Conservation (phyloP, 2,888 invertebrate species). For the Parnassius glacialis region DNA sequence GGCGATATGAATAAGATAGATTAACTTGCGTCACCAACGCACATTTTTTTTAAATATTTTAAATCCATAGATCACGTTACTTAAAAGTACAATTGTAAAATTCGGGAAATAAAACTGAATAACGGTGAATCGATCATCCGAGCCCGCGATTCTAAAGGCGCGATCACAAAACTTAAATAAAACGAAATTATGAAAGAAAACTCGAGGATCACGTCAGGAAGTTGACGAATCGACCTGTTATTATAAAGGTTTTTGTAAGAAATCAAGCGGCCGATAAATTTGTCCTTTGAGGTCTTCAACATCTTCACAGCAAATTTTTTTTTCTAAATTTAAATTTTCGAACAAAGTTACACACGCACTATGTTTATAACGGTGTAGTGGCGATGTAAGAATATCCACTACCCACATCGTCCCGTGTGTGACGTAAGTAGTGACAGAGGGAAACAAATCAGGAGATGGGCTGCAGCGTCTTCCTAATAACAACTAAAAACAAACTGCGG, state of each 20-base stretch:
- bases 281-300: too few species aligned
- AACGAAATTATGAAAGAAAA: slow-evolving; percentile 27
- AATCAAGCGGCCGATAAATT: slow-evolving; percentile 6
- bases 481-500: too few species aligned
- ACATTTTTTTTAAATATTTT: background rate
- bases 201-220: slow-evolving; percentile 36
- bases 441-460: too few species aligned
- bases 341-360: too few species aligned
- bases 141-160: slow-evolving; percentile 37
- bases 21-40: background rate
- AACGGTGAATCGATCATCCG: slow-evolving; percentile 36
- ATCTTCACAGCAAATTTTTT: background rate
- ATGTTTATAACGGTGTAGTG: too few species aligned
- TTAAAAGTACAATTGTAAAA: slow-evolving; percentile 1
- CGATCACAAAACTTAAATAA: slow-evolving; percentile 44
- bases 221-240: slow-evolving; percentile 31
- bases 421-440: too few species aligned
- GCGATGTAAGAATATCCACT: too few species aligned
- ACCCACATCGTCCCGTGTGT: too few species aligned
- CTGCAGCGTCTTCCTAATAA: too few species aligned
- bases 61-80: slow-evolving; percentile 1
- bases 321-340: background rate
- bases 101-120: slow-evolving; percentile 15
- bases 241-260: slow-evolving; percentile 4
- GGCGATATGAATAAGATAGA: too few species aligned